Conservation (phyloP, 2,113 vertebrate genomes). For the Uria lomvia region DNA sequence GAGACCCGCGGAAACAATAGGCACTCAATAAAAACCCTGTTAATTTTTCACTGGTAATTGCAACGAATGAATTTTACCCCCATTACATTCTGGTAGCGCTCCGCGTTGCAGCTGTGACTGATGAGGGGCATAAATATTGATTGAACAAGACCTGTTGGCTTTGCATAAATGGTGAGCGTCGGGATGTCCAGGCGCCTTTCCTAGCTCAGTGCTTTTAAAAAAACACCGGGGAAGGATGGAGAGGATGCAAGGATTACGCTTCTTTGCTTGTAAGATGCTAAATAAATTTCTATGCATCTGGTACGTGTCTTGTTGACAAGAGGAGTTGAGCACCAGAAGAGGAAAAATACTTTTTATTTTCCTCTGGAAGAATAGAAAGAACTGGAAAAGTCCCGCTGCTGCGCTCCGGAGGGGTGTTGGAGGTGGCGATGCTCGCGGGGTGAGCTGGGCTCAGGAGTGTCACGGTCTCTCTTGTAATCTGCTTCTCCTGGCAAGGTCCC, state of each 20-base stretch:
- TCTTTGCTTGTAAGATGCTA: neutral
- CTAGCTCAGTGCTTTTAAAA: neutral
- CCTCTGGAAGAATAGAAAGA: neutral
- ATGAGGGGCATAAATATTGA: slow-evolving; percentile 59
- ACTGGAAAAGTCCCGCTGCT: neutral
- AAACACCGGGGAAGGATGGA: neutral
- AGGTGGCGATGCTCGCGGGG: neutral
- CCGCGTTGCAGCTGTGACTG: slow-evolving; percentile 15
- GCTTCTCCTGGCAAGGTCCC: neutral
- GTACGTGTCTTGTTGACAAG: neutral
- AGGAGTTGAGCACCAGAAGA: neutral
- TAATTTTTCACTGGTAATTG: slow-evolving; percentile 52
- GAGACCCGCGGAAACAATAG: slow-evolving; percentile 26
- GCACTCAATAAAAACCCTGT: neutral
- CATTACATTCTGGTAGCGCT: slow-evolving; percentile 18
- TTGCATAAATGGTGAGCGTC: neutral
- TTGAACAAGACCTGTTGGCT: slow-evolving; percentile 49
- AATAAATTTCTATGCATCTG: neutral
- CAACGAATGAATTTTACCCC: slow-evolving; percentile 23
- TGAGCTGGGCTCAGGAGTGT: neutral
- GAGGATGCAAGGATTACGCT: neutral
- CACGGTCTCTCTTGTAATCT: neutral
- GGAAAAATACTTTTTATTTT: neutral
- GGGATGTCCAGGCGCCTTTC: neutral
- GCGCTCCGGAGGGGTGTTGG: rapidly evolving